These are phyloP conservation scores for Cyaniris semiargus DNA, from an alignment of 2,888 invertebrate species.

Conservation along the genomic window DNA sequence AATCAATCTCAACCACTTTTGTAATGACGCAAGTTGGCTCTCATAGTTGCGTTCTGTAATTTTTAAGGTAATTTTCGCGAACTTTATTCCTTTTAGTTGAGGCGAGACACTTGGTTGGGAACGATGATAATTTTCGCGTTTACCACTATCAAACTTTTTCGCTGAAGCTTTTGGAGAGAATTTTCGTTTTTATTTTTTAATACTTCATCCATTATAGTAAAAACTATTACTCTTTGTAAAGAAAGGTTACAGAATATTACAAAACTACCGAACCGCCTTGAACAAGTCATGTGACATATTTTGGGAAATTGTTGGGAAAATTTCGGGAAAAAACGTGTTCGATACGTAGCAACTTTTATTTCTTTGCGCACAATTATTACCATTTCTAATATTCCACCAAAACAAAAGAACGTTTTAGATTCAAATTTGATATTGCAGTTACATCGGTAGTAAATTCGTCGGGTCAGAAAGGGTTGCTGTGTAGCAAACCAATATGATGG, in stretches of 20 bases:
- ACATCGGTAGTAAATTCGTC: slow-evolving; percentile 23
- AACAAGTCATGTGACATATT: background rate
- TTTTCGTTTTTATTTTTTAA: background rate
- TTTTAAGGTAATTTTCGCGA: background rate
- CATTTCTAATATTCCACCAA: background rate
- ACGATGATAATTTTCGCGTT: background rate
- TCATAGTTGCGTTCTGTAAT: slow-evolving; percentile 19
- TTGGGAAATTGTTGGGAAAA: too few relatives aligned
- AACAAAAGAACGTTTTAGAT: background rate
- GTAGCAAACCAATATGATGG: slow-evolving; percentile 63
- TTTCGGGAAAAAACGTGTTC: too few relatives aligned
- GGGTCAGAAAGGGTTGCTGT: slow-evolving; percentile 70
- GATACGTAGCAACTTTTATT: background rate
- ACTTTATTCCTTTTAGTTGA: slow-evolving; percentile 14
- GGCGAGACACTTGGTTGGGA: background rate
- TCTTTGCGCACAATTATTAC: background rate
- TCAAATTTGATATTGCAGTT: slow-evolving; percentile 13
- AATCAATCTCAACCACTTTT: slow-evolving; percentile 67
- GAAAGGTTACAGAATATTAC: background rate
- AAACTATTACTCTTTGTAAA: background rate
- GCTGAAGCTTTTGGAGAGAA: background rate
- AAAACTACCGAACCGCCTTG: background rate
- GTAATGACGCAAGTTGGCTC: slow-evolving; percentile 33
- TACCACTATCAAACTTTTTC: background rate
- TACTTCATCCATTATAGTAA: background rate